Base-by-base conservation (phyloP, 1,140 invertebrate species). In the Brachionus koreanus region DNA sequence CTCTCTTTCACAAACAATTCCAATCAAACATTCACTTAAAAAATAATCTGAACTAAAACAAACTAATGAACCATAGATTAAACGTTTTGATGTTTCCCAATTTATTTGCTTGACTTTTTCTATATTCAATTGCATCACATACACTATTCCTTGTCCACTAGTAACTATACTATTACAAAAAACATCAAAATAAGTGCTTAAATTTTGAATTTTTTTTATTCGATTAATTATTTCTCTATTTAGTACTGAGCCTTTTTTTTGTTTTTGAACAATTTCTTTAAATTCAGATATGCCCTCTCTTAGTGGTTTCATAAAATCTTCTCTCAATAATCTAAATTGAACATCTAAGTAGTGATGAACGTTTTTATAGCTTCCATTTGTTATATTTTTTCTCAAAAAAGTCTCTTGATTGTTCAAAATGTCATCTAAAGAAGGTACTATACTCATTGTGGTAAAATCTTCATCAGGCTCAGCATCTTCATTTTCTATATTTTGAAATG, bases 271-370 rank as follows among this genome's bases (percentile, higher is more conserved):
- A 29, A 74, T 74, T 83, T 82, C 35, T 9, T 33, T 69, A 83
- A 88, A 29, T 63, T 86, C 84, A 25, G 35, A 74, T 25, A 90
- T 86, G 35, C 88, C 89, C n/a, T 87, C 83, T 74, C 89, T 76
- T 13, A 90, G 82, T 16, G 89, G 88, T 19, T 84, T 77, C 49
- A 89, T 83, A 52, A 89, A 88, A 84, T 95, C 93, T 88, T 94
- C 93, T 7, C 92, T 86, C 23, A 95, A 86, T 2, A 94, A 87
- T 12, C 92, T 87, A 85, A 93, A 93, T 84, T 95, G 93, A 42
- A 82, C 49, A 85, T 94, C 92, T 9, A 95, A 86, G 85, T 95
- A 95, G 84, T 93, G 91, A 42, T 93, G 89, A 0, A 91, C 87
- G 85, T 90, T 87, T 7, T 87, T 84, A 86, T 93, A 94, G 0